Conservation (phyloP, 2,888 invertebrate species). For the Eumacrocentrus americanus region DNA sequence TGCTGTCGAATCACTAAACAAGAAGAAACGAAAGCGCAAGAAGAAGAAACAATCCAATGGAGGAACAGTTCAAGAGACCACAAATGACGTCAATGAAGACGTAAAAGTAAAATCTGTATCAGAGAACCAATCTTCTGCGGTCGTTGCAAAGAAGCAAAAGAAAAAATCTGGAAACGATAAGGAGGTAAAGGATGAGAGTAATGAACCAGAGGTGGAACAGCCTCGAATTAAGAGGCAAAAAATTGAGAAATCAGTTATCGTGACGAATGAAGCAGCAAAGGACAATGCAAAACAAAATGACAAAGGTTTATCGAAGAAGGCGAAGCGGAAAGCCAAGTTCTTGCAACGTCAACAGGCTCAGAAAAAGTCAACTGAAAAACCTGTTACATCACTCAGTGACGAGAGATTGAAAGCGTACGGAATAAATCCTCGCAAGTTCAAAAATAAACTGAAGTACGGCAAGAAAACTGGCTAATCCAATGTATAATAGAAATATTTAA, state of each 20-base stretch:
- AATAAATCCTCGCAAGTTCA: conserved; percentile 88
- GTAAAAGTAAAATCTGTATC: conserved; percentile 21
- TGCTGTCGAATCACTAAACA: conserved; percentile 33
- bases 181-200: conserved; percentile 1
- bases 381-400: conserved; percentile 64
- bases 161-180: neutral
- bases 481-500: conserved; percentile 15
- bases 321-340: neutral
- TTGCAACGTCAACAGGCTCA: neutral
- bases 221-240: neutral
- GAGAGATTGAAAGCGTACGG: conserved; percentile 89
- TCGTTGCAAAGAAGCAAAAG: conserved; percentile 14
- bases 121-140: conserved; percentile 19
- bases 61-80: neutral
- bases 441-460: conserved; percentile 73
- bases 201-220: conserved; percentile 27
- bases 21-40: conserved; percentile 44
- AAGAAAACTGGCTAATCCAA: conserved; percentile 19
- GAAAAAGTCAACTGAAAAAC: conserved; percentile 42
- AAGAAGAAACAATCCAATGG: conserved; percentile 34
- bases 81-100: neutral
- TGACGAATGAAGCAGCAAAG: neutral
- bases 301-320: conserved; percentile 30
- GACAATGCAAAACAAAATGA: conserved; percentile 6
- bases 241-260: neutral